A percentile compares a stretch with the other conserved stretches of the same genome.
Evolutionary conservation across 2,113 vertebrate genomes (phyloP).

Genomic region (Argyrosomus japonicus): DNA sequence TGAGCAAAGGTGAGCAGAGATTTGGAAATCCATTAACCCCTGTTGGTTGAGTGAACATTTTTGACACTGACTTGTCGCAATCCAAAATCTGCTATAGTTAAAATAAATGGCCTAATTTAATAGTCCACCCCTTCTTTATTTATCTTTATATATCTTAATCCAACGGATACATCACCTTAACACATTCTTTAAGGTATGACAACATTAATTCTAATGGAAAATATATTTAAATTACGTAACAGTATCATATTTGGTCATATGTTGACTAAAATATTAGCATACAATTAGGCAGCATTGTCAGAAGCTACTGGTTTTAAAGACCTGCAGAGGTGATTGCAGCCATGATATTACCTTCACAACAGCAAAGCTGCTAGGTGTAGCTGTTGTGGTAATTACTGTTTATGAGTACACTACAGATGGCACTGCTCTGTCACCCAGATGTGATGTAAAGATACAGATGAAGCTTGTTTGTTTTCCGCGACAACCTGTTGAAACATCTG

Average conservation of each 20-base stretch:
- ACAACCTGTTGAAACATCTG: conserved; percentile 18
- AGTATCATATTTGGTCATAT: neutral
- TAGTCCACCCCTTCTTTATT: neutral
- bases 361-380: neutral
- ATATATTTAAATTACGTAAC: neutral
- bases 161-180: neutral
- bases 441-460: neutral
- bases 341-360: neutral
- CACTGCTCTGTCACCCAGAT: neutral
- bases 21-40: neutral
- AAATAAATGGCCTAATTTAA: neutral
- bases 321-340: neutral
- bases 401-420: neutral
- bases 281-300: neutral
- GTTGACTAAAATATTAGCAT: neutral
- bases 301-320: neutral
- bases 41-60: neutral
- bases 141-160: neutral
- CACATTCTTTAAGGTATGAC: neutral
- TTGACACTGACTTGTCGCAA: neutral
- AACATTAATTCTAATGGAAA: neutral
- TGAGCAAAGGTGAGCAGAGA: neutral
- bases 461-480: neutral
- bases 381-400: neutral
- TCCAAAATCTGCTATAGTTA: neutral